Conservation (phyloP, 2,888 invertebrate genomes). For the Trissolcus japonicus region DNA sequence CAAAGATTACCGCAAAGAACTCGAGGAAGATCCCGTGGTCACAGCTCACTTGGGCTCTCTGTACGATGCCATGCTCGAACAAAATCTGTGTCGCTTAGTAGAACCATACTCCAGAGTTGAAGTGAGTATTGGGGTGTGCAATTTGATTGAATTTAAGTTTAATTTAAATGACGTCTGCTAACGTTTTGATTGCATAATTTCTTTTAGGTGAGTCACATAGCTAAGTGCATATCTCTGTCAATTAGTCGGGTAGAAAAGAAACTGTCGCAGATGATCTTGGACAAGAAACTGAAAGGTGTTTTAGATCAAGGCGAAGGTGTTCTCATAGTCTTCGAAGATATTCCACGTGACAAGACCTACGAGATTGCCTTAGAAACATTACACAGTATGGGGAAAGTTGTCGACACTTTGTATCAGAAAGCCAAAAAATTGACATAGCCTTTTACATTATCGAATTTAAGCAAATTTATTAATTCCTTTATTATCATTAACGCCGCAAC, state of each 20-base stretch:
- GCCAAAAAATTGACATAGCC: conserved; percentile 97
- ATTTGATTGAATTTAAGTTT: no score
- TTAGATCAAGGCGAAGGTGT: conserved; percentile 99
- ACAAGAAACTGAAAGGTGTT: conserved; percentile 97
- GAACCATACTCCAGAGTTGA: conserved; percentile 99
- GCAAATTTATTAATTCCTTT: conserved; percentile 32
- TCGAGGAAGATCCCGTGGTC: conserved; percentile 97
- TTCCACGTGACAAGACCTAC: conserved; percentile 96
- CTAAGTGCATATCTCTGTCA: conserved; percentile 92
- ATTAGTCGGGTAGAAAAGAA: conserved; percentile 97
- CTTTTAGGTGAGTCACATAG: conserved; percentile 86
- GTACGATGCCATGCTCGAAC: conserved; percentile 99
- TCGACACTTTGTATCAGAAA: conserved; percentile 99
- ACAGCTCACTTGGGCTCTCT: conserved; percentile 96
- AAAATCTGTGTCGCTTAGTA: conserved; percentile 98
- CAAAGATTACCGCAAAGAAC: conserved; percentile 89
- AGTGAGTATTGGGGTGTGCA: conserved; percentile 68
- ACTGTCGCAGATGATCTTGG: conserved; percentile 99
- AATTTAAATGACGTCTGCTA: neutral
- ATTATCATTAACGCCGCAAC: conserved; percentile 25
- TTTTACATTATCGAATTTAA: conserved; percentile 67
- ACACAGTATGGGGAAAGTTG: conserved; percentile 99
- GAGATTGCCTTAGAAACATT: conserved; percentile 98
- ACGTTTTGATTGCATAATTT: conserved; percentile 9
- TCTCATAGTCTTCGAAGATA: conserved; percentile 97